phyloP scores from a whole-genome alignment of 1,140 invertebrate genomes.

The Coptotermes formosanus region DNA sequence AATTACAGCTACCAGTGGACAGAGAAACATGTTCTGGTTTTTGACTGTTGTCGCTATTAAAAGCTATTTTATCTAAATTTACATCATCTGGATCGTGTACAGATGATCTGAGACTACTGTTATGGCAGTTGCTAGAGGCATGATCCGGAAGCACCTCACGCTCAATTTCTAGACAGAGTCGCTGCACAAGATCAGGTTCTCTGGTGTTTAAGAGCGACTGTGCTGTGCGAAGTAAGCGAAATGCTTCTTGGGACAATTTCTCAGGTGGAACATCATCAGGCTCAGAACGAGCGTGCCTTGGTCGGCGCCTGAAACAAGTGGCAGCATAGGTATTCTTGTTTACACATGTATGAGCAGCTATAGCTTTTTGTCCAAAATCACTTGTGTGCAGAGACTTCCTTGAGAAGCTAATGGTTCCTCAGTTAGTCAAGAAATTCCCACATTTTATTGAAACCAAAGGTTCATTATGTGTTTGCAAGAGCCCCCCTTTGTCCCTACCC shows the following conservation, averaged over 20 bases:
- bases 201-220: constrained; percentile 63
- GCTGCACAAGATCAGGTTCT: constrained; percentile 57
- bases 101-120: not conserved
- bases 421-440: too few relatives aligned
- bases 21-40: not conserved
- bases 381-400: too few relatives aligned
- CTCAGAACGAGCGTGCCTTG: constrained; percentile 40
- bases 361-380: too few relatives aligned
- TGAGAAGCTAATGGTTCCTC: too few relatives aligned
- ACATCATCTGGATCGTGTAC: not conserved
- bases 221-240: constrained; percentile 62
- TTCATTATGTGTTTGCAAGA: too few relatives aligned
- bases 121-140: not conserved
- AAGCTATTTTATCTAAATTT: not conserved
- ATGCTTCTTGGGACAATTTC: constrained; percentile 67
- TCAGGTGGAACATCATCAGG: constrained; percentile 58
- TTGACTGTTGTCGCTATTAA: not conserved
- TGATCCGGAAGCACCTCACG: not conserved
- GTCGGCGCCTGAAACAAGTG: constrained; percentile 40
- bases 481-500: too few relatives aligned
- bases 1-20: not conserved
- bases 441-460: too few relatives aligned
- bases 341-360: too few relatives aligned
- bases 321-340: too few relatives aligned
- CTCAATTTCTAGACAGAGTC: not conserved